Conservation (phyloP, 1,140 invertebrate species). For the Grapholita molesta region DNA sequence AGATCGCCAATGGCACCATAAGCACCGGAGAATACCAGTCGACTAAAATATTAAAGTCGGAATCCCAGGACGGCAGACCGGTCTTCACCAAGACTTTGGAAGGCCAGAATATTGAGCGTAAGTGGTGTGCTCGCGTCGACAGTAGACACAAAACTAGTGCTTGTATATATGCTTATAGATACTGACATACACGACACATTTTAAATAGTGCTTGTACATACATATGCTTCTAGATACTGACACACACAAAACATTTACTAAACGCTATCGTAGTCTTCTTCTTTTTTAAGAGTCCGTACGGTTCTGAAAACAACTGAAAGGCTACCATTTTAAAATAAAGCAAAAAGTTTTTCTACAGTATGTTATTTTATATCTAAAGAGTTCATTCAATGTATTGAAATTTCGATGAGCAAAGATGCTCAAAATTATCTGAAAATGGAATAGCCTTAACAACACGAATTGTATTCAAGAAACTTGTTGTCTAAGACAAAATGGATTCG, state of each 20-base stretch:
- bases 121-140: slow-evolving; percentile 68
- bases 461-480: background rate
- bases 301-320: slow-evolving; percentile 13
- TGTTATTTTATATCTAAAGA: too few relatives aligned
- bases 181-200: slow-evolving; percentile 68
- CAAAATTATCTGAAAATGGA: background rate
- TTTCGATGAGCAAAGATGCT: background rate
- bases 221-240: slow-evolving; percentile 70
- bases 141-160: slow-evolving; percentile 58
- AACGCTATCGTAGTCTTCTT: slow-evolving; percentile 42
- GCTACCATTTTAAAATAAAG: background rate
- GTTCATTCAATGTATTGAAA: too few relatives aligned
- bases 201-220: slow-evolving; percentile 71
- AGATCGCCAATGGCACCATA: slow-evolving; percentile 57
- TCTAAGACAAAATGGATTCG: background rate
- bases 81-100: slow-evolving; percentile 85
- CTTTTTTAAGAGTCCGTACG: slow-evolving; percentile 45
- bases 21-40: slow-evolving; percentile 40
- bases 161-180: slow-evolving; percentile 73
- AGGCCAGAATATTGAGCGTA: slow-evolving; percentile 88
- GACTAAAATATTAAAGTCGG: slow-evolving; percentile 50
- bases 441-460: background rate
- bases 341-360: background rate
- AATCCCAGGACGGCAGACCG: slow-evolving; percentile 79
- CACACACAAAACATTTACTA: slow-evolving; percentile 66